Evolutionary conservation across 2,888 invertebrate genomes (phyloP), one percentile per base, ranked within the genome.

Genomic region (Notodonta ziczac): DNA sequence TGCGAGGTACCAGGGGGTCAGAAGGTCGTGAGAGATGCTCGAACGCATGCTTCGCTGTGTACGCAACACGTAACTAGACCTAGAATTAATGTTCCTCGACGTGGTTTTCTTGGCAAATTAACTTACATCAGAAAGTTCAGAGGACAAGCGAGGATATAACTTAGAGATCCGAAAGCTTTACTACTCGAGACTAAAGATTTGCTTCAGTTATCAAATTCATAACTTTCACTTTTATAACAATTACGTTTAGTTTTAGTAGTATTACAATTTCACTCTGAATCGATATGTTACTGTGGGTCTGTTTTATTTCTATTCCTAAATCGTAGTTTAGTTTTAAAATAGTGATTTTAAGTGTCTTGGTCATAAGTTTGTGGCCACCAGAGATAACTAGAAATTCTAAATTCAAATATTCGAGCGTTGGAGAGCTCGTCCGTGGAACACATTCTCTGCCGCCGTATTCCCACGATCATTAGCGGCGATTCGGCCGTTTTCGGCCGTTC

Each of bases 391-490:
- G 54, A 71, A 70, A 74, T 76, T 80, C 77, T 64, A 78, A 78
- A 80, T 81, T 80, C 73, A 75, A 74, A 80, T 78, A 83, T 80
- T 75, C 67, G 61, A 76, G 59, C 70, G 62, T 61, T 69, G 13
- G 12, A 24, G 61, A 57, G 63, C 60, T 64, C 67, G 67, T 66
- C 61, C 59, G 16, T 24, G 64, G 65, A 62, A 62, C 68, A 74
- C 77, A 77, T 78, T 76, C 73, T 72, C 70, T 2, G 24, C 60
- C 63, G 66, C 69, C 72, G 69, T 71, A 69, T 80, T 81, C 80
- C 76, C 82, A 82, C 82, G 82, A 74, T 80, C 82, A 81, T 82
- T 82, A 82, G 76, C 66, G 68, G 59, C 63, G 73, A 69, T 71
- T 74, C 66, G 72, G 59, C 55, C 67, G 57, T 50, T 60, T 61